Evolutionary conservation across 1,140 invertebrate species (phyloP).

Genomic region (Acromyrmex charruanus): DNA sequence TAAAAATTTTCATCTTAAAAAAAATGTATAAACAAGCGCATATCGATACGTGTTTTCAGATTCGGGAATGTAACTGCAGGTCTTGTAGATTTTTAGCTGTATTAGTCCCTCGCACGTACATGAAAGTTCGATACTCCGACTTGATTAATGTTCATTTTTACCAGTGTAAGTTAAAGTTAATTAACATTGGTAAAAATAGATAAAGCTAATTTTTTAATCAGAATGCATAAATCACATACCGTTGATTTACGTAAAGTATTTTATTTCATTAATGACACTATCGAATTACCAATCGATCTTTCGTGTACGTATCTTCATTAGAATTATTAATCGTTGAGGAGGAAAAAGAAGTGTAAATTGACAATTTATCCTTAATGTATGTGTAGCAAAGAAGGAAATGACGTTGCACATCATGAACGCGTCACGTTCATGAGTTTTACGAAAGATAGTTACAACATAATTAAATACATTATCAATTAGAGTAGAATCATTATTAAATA

Average conservation of each 20-base stretch:
- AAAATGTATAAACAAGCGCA: slow-evolving; percentile 66
- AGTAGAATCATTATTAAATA: slow-evolving; percentile 20
- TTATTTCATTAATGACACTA: slow-evolving; percentile 23
- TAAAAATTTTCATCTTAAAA: slow-evolving; percentile 54
- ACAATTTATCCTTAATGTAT: slow-evolving; percentile 42
- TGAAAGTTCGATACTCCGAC: slow-evolving; percentile 62
- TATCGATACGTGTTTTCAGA: slow-evolving; percentile 49
- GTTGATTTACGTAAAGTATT: slow-evolving; percentile 33
- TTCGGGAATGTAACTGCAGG: slow-evolving; percentile 44
- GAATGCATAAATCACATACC: not conserved
- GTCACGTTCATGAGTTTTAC: slow-evolving; percentile 17
- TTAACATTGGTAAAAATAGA: no score
- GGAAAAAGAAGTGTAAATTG: slow-evolving; percentile 62
- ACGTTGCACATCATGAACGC: slow-evolving; percentile 23
- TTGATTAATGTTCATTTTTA: not conserved
- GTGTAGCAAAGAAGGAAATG: slow-evolving; percentile 70
- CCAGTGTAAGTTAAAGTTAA: no score
- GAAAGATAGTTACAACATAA: slow-evolving; percentile 8
- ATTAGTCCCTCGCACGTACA: slow-evolving; percentile 68
- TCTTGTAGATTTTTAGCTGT: slow-evolving; percentile 73
- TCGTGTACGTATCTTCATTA: slow-evolving; percentile 69
- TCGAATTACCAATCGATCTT: slow-evolving; percentile 44
- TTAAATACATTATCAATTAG: not conserved
- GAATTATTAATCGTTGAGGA: slow-evolving; percentile 67
- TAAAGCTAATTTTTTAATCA: slow-evolving; percentile 42